Percentiles rank a stretch among this genome's conserved stretches.
phyloP scores from a whole-genome alignment of 2,113 vertebrate genomes.

The Ophthalmolycus amberensis region DNA sequence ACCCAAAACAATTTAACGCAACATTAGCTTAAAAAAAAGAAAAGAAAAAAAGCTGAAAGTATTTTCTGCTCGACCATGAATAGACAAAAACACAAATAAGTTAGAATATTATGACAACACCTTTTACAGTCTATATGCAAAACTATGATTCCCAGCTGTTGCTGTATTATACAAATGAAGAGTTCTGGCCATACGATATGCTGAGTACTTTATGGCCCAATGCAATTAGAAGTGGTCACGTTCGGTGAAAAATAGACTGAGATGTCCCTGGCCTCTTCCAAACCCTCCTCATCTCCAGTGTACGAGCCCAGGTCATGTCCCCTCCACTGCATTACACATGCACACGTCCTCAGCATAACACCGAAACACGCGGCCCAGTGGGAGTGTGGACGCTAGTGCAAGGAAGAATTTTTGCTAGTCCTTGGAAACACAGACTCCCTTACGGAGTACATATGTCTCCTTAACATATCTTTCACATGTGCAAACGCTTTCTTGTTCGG shows the following conservation, averaged over 20 bases:
- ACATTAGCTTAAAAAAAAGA: background rate
- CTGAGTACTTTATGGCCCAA: background rate
- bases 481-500: background rate
- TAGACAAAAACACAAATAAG: background rate
- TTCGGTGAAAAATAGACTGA: conserved; percentile 27
- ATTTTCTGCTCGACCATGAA: background rate
- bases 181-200: background rate
- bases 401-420: background rate
- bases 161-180: background rate
- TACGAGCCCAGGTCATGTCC: conserved; percentile 49
- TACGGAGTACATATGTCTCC: background rate
- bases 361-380: conserved; percentile 49
- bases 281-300: conserved; percentile 26
- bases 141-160: background rate
- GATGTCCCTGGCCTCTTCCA: background rate
- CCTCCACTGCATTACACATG: conserved; percentile 66
- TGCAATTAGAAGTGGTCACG: conserved; percentile 5
- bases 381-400: conserved; percentile 58
- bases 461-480: background rate
- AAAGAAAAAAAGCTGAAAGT: too few relatives aligned
- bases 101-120: background rate
- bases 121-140: background rate
- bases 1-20: background rate
- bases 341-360: conserved; percentile 41
- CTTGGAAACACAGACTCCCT: background rate